Percentiles rank a stretch among this genome's conserved stretches.
phyloP scores from a whole-genome alignment of 1,140 invertebrate genomes.

The Caenorhabditis inopinata region DNA sequence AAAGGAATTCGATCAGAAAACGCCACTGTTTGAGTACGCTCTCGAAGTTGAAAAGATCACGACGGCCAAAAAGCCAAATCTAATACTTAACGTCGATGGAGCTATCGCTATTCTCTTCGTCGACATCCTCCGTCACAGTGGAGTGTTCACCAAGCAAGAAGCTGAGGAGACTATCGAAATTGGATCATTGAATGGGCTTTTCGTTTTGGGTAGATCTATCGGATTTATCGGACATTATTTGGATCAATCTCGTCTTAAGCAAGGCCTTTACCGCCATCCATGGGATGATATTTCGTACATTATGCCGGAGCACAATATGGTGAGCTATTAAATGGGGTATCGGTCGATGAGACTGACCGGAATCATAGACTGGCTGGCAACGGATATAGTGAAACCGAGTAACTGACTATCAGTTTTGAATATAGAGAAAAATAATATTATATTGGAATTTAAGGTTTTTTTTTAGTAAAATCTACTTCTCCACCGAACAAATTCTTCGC shows the following conservation, averaged over 20 bases:
- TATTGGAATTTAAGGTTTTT: no score
- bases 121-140: conserved; percentile 84
- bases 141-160: conserved; percentile 91
- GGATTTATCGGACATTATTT: conserved; percentile 97
- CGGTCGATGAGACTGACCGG: no score
- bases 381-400: no score
- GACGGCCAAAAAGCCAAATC: conserved; percentile 98
- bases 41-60: conserved; percentile 98
- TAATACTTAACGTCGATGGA: conserved; percentile 98
- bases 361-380: no score
- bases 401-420: no score
- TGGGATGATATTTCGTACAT: conserved; percentile 99
- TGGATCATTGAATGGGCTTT: conserved; percentile 94
- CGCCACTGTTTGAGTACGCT: conserved; percentile 89
- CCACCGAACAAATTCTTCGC: no score
- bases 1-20: conserved; percentile 74
- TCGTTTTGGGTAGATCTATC: conserved; percentile 94
- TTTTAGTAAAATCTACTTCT: no score
- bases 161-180: conserved; percentile 94
- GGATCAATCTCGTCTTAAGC: conserved; percentile 96
- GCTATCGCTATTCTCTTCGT: conserved; percentile 95
- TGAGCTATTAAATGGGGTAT: no score
- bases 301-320: conserved; percentile 83
- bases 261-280: conserved; percentile 98
- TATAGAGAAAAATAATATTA: no score